These are phyloP conservation scores for Cotesia chilonis DNA, from an alignment of 1,140 invertebrate genomes.

Conservation along the genomic window DNA sequence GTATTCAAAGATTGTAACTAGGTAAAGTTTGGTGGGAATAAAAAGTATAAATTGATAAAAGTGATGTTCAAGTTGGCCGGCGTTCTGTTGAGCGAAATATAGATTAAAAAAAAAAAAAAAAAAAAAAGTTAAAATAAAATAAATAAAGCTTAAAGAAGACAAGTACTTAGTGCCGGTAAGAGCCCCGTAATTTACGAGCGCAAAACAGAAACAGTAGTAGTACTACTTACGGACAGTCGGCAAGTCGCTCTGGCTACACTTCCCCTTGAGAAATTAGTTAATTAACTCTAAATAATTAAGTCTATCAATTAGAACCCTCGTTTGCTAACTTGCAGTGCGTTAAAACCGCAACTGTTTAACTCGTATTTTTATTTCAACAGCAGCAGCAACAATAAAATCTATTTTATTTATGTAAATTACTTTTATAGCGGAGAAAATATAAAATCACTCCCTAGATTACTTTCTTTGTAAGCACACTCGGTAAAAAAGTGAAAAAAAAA, in stretches of 20 bases:
- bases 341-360: slow-evolving; percentile 12
- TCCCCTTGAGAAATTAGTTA: slow-evolving; percentile 45
- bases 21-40: no score
- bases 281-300: slow-evolving; percentile 48
- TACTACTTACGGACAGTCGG: slow-evolving; percentile 22
- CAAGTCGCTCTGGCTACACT: slow-evolving; percentile 28
- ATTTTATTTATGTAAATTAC: neutral
- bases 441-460: neutral
- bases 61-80: no score
- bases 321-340: slow-evolving; percentile 24
- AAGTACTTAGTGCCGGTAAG: slow-evolving; percentile 30
- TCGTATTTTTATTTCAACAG: neutral
- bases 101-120: neutral
- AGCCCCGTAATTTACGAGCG: slow-evolving; percentile 42
- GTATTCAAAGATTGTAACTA: no score
- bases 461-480: neutral
- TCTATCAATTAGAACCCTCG: slow-evolving; percentile 33
- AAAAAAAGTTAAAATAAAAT: slow-evolving; percentile 15
- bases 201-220: slow-evolving; percentile 36
- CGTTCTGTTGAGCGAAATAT: neutral
- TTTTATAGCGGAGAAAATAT: neutral
- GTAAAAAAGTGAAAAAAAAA: no score
- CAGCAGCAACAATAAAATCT: neutral
- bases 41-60: no score
- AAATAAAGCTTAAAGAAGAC: slow-evolving; percentile 39